Evolutionary conservation across 2,888 invertebrate genomes (phyloP).

Genomic region (Lasioglossum lativentre): DNA sequence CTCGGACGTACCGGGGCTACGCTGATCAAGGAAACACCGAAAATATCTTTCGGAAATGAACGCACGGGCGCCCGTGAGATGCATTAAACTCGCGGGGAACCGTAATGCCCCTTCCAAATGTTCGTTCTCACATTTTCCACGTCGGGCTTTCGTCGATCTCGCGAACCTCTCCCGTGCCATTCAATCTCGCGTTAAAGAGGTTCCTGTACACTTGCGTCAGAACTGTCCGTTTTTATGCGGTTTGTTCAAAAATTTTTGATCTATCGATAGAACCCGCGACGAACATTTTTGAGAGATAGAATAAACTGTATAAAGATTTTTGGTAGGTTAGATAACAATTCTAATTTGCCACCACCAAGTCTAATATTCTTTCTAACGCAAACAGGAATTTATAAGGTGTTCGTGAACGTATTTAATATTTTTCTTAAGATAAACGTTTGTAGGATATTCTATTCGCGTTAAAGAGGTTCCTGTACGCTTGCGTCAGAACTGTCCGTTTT

Average conservation of each 20-base stretch:
- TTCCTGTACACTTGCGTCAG: not conserved
- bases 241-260: not conserved
- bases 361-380: not conserved
- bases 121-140: not conserved
- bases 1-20: conserved; percentile 31
- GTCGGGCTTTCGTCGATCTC: not conserved
- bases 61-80: not conserved
- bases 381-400: not conserved
- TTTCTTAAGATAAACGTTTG: not conserved
- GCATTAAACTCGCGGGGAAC: not conserved
- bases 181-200: not conserved
- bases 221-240: not conserved
- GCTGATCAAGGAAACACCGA: conserved; percentile 50
- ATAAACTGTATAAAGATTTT: no score
- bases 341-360: not conserved
- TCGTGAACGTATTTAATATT: not conserved
- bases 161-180: not conserved
- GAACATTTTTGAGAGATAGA: not conserved
- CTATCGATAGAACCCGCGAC: not conserved
- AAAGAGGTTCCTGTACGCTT: no score
- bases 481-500: no score
- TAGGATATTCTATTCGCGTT: no score
- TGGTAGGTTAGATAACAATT: no score
- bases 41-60: conserved; percentile 43
- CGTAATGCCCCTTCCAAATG: not conserved